Conservation (phyloP, 1,140 invertebrate species). For the Mercenaria mercenaria region DNA sequence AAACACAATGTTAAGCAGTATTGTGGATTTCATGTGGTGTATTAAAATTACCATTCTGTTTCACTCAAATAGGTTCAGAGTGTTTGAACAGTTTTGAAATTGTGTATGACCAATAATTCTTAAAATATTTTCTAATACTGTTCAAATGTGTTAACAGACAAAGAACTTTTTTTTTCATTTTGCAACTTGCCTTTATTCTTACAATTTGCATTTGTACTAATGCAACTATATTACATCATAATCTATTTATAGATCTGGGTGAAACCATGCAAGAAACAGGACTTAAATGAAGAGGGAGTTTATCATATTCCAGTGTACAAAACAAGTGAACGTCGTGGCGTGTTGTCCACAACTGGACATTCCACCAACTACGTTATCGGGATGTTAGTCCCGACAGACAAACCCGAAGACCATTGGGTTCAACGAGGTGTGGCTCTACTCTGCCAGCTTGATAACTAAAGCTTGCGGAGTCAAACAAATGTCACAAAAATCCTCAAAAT, state of each 20-base stretch:
- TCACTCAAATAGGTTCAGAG: too few species aligned
- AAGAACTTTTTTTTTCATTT: too few species aligned
- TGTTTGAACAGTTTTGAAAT: too few species aligned
- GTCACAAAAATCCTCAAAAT: background rate
- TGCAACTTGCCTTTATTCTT: too few species aligned
- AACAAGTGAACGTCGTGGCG: constrained; percentile 91
- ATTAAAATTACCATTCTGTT: too few species aligned
- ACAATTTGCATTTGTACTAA: too few species aligned
- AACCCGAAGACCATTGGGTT: constrained; percentile 85
- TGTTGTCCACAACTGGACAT: constrained; percentile 86
- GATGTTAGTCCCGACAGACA: constrained; percentile 84
- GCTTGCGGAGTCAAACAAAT: background rate
- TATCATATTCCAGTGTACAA: constrained; percentile 96
- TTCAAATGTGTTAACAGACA: too few species aligned
- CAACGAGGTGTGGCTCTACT: constrained; percentile 88
- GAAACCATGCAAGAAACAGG: constrained; percentile 82
- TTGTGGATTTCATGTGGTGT: too few species aligned
- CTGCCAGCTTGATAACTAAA: constrained; percentile 92
- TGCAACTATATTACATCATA: too few species aligned
- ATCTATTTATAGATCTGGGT: constrained; percentile 81
- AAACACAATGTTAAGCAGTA: too few species aligned
- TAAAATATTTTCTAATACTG: too few species aligned
- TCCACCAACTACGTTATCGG: constrained; percentile 86
- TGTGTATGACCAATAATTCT: too few species aligned
- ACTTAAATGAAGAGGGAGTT: constrained; percentile 76